Conservation (phyloP, 1,140 invertebrate genomes). For the Acyrthosiphon pisum region DNA sequence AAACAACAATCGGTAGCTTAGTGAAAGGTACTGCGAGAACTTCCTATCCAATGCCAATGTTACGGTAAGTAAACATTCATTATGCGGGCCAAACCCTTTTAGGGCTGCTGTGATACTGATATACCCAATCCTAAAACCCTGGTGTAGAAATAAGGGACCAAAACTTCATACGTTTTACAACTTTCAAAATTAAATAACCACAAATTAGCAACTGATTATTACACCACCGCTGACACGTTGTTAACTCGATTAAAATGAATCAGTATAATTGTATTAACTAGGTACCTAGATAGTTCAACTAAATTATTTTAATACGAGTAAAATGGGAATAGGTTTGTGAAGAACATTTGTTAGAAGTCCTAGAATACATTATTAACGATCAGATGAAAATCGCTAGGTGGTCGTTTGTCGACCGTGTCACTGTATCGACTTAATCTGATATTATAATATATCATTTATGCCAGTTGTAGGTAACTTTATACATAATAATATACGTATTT, state of each 20-base stretch:
- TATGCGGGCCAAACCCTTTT: conserved; percentile 34
- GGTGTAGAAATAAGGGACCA: not conserved
- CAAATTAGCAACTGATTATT: conserved; percentile 41
- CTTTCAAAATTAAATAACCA: conserved; percentile 34
- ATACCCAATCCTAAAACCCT: conserved; percentile 12
- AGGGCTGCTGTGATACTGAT: conserved; percentile 41
- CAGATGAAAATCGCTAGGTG: not conserved
- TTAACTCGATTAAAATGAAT: not conserved
- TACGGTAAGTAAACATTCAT: conserved; percentile 56
- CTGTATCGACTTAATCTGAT: not conserved
- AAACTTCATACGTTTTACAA: conserved; percentile 24
- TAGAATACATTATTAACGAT: not conserved
- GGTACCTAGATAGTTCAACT: not conserved
- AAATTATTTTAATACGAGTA: not conserved
- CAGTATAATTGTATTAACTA: not conserved
- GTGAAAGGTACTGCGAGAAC: not conserved
- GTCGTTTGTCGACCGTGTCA: not conserved
- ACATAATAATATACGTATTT: not conserved
- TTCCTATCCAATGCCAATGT: not conserved
- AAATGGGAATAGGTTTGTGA: not conserved
- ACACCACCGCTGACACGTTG: not conserved
- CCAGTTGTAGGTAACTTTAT: too few species aligned
- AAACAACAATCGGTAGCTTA: conserved; percentile 49
- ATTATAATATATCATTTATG: not conserved
- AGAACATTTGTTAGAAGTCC: not conserved